Conservation (phyloP, 2,797 vertebrate genomes). For the Columba guinea region DNA sequence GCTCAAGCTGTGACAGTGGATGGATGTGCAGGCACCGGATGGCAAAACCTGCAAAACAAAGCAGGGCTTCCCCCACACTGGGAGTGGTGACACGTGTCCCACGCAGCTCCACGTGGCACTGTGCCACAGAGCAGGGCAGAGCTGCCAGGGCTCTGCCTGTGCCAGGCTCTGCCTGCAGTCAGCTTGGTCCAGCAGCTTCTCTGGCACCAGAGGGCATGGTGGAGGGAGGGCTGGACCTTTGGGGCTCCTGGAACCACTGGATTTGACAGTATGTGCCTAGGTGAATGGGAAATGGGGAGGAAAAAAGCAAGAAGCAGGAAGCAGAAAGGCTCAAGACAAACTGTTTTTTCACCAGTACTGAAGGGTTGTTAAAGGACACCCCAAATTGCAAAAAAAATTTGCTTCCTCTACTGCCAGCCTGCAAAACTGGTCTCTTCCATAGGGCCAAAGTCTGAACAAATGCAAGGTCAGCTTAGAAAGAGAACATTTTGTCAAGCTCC, state of each 20-base stretch:
- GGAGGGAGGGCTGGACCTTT: neutral
- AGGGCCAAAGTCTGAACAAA: neutral
- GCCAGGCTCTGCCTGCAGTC: neutral
- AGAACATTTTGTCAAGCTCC: fast-evolving
- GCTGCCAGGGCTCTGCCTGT: neutral
- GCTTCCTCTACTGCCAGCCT: neutral
- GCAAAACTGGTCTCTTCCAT: neutral
- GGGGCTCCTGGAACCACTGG: neutral
- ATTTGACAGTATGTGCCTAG: neutral
- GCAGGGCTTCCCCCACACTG: neutral
- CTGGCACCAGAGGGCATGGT: fast-evolving
- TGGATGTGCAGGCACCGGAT: fast-evolving
- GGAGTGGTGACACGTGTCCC: neutral
- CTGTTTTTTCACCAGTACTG: neutral
- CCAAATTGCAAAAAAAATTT: neutral
- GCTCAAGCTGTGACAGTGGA: neutral
- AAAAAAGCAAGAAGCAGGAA: neutral
- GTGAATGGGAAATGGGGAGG: neutral
- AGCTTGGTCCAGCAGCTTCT: neutral
- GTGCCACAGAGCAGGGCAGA: neutral
- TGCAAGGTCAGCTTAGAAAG: neutral
- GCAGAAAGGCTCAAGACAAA: neutral
- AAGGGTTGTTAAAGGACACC: neutral
- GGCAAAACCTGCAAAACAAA: neutral
- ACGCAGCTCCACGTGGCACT: neutral